Evolutionary conservation across 2,113 vertebrate genomes (phyloP).

Genomic region (Python bivittatus): DNA sequence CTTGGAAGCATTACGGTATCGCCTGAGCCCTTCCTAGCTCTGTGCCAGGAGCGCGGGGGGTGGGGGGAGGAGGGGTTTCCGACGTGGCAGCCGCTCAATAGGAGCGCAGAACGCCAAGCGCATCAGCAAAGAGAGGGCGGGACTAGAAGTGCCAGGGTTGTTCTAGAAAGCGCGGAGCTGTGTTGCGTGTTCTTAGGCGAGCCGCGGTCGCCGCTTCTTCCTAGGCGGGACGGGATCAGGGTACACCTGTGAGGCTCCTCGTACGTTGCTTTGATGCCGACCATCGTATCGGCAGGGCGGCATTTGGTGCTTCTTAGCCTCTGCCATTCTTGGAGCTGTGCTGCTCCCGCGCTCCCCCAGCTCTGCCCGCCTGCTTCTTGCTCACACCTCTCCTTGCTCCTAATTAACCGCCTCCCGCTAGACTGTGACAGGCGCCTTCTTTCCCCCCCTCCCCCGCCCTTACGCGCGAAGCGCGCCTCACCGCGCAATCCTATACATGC

Average conservation of each 20-base stretch:
- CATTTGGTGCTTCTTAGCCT: not conserved
- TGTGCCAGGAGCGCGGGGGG: not conserved
- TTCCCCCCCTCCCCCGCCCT: not conserved
- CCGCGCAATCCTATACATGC: too few relatives aligned
- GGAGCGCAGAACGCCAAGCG: conserved; percentile 19
- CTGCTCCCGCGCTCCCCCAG: not conserved
- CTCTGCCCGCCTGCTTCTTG: not conserved
- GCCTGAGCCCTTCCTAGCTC: not conserved
- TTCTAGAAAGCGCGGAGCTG: conserved; percentile 37
- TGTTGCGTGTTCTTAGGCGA: not conserved
- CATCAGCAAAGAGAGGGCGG: conserved; percentile 4
- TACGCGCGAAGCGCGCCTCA: not conserved
- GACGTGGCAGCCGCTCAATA: not conserved
- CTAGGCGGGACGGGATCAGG: not conserved
- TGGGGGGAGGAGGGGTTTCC: not conserved
- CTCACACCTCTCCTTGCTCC: not conserved
- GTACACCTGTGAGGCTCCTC: not conserved
- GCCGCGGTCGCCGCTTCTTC: not conserved
- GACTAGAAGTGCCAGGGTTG: conserved; percentile 36
- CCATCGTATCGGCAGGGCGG: not conserved
- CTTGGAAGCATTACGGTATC: conserved; percentile 31
- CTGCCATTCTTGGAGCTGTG: not conserved
- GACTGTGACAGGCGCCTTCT: too few relatives aligned
- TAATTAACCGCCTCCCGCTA: not conserved
- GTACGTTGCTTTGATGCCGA: not conserved